A percentile compares a stretch with the other conserved stretches of the same genome.
These are phyloP conservation scores for Anguilla obscura DNA, from an alignment of 2,797 vertebrate genomes.

Conservation along the genomic window DNA sequence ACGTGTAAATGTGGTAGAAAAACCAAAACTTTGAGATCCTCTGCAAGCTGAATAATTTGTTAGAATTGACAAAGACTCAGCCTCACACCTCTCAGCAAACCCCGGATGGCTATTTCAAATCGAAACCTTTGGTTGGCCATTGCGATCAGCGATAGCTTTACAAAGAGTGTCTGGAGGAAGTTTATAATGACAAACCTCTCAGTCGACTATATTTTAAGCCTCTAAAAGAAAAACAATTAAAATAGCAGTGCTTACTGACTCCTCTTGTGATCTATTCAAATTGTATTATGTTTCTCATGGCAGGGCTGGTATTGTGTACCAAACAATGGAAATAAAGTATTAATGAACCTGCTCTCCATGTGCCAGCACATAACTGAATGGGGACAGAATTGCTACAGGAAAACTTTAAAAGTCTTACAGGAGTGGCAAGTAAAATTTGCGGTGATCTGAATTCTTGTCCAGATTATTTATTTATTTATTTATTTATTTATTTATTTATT, in stretches of 20 bases:
- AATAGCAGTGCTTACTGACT: neutral
- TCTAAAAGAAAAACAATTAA: neutral
- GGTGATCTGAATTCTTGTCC: no score
- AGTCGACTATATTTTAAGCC: neutral
- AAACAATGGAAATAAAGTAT: neutral
- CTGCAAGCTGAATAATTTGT: neutral
- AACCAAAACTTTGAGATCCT: neutral
- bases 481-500: no score
- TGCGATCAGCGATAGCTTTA: neutral
- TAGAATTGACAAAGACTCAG: neutral
- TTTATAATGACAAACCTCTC: constrained; percentile 7
- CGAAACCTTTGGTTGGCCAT: neutral
- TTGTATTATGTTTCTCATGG: neutral
- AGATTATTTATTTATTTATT: no score
- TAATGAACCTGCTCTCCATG: neutral
- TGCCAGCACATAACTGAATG: neutral
- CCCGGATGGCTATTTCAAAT: neutral
- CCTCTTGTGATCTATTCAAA: neutral
- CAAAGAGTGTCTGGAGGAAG: constrained; percentile 1
- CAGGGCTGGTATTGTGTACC: neutral
- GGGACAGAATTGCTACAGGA: neutral
- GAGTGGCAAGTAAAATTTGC: no score
- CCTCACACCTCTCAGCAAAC: neutral
- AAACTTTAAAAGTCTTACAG: neutral
- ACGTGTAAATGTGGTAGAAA: neutral